Conservation (phyloP, 1,140 invertebrate species). For the Microplitis demolitor region DNA sequence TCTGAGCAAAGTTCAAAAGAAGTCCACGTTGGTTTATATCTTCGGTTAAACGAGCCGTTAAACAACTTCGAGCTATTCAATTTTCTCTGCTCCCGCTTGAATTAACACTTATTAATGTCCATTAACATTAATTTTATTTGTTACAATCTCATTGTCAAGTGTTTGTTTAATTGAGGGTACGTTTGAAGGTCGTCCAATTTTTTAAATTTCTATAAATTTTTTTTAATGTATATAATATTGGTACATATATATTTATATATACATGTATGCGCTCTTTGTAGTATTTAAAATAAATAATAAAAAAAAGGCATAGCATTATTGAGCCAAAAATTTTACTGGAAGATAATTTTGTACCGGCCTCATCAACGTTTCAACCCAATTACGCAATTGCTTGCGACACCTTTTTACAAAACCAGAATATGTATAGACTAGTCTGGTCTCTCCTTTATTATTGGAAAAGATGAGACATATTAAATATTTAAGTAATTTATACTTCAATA, state of each 20-base stretch:
- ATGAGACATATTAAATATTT: neutral
- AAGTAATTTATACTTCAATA: constrained; percentile 17
- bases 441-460: constrained; percentile 15
- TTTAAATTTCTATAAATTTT: neutral
- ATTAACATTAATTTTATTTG: neutral
- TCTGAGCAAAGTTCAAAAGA: neutral
- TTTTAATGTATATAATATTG: neutral
- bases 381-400: constrained; percentile 19
- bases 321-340: constrained; percentile 4
- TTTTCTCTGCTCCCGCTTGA: constrained; percentile 11
- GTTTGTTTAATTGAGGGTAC: neutral
- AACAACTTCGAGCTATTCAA: constrained; percentile 26
- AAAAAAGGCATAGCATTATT: neutral
- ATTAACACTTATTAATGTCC: neutral
- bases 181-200: neutral
- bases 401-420: too few species aligned
- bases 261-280: too few species aligned
- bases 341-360: constrained; percentile 4
- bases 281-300: too few species aligned
- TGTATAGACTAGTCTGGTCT: neutral
- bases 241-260: too few species aligned
- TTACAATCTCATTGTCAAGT: neutral
- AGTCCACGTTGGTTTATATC: neutral
- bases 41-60: constrained; percentile 28
- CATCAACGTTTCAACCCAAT: neutral